phyloP scores from a whole-genome alignment of 2,797 vertebrate species.

The Sebastes reedi region DNA sequence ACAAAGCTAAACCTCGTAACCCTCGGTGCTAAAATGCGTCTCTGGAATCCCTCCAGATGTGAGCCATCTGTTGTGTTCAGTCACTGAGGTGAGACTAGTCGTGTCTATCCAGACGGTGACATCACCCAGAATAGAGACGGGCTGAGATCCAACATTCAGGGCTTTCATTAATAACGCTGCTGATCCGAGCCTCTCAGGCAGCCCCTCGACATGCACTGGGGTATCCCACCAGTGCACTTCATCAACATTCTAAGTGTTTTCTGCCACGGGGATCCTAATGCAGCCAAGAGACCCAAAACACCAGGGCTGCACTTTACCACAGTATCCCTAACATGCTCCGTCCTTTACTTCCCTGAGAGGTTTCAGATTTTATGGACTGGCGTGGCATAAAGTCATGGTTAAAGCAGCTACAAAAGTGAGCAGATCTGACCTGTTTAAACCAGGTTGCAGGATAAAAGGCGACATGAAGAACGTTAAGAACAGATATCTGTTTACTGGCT shows the following conservation, averaged over 20 bases:
- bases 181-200: conserved; percentile 47
- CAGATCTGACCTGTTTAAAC: conserved; percentile 4
- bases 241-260: conserved; percentile 59
- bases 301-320: neutral
- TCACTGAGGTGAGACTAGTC: conserved; percentile 72
- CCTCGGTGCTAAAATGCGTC: conserved; percentile 49
- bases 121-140: conserved; percentile 60
- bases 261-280: conserved; percentile 28
- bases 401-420: neutral
- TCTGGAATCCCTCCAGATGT: conserved; percentile 70
- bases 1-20: conserved; percentile 56
- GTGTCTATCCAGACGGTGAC: conserved; percentile 74
- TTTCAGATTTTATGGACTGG: conserved; percentile 46
- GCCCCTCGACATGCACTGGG: conserved; percentile 23
- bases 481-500: neutral
- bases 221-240: conserved; percentile 55
- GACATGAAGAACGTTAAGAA: neutral
- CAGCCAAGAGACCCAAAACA: conserved; percentile 29
- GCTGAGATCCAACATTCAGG: conserved; percentile 36
- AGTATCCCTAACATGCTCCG: neutral
- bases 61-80: conserved; percentile 77
- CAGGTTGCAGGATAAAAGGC: conserved; percentile 5
- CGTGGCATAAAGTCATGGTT: conserved; percentile 2
- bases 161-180: conserved; percentile 61
- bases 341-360: conserved; percentile 6